Evolutionary conservation across 37 sponge, comb jelly and placozoan species (phyloP), one percentile per base, ranked within the genome.

Genomic region (Petrosia ficiformis): DNA sequence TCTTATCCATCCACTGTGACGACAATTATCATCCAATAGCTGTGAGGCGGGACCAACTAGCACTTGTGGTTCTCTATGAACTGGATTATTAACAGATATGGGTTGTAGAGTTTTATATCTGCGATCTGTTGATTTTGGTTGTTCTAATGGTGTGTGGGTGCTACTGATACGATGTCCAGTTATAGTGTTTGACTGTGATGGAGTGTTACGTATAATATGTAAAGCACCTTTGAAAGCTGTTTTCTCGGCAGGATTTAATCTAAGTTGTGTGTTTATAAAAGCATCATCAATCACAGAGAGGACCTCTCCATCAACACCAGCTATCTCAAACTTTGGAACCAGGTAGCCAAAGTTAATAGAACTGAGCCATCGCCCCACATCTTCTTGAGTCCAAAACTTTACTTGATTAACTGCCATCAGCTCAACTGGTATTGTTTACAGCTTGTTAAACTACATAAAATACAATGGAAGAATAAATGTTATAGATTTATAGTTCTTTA

Each of bases 1-100:
- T 21, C 78, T 59, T 26, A 93, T 88, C 90, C 90, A 88, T 19
- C 93, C 93, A 64, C 90, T 83, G 72, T 82, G 78, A 3, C 70
- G 70, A 57, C 87, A 86, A 19, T 77, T 39, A 30, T 81, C 76
- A 26, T 85, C 80, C 40, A 90, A 24, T 54, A 87, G 57, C 38
- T 81, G 67, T 39, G 42, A 65, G 0, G 87, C 87, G 24, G 87
- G 77, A 1, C 74, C 77, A 19, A 52, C 57, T 29, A 39, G 40
- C 30, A 42, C 44, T 2, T 43, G 40, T 60, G 60, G 19, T 74
- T 80, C 0, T 69, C 65, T 30, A 26, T 71, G 39, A 38, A 5
- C 0, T 25, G 25, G 10, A 22, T 31, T 14, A 19, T 0, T 40
- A 2, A 25, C 11, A 32, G 8, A 26, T 32, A 2, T 52, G n/a